A percentile compares a stretch with the other conserved stretches of the same genome.
Evolutionary conservation across 1,140 invertebrate species (phyloP).

Genomic region (Paramacrobiotus metropolitanus): DNA sequence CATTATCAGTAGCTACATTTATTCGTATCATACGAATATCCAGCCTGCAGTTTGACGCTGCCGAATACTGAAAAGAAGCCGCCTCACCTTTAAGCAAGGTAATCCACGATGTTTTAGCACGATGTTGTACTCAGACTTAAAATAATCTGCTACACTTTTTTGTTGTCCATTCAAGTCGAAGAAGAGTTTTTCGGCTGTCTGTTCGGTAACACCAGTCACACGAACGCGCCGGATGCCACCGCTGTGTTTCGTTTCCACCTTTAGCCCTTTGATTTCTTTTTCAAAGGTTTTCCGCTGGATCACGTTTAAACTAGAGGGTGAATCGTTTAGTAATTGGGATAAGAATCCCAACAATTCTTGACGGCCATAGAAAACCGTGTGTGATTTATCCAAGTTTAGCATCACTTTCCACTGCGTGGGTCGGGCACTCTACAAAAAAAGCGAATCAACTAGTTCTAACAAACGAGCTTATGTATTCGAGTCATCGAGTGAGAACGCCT

Average conservation of each 20-base stretch:
- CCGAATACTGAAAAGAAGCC: too few relatives aligned
- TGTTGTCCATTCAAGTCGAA: not conserved
- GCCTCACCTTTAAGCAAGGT: not conserved
- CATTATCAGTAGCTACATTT: too few relatives aligned
- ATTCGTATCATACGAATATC: too few relatives aligned
- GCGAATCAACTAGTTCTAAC: too few relatives aligned
- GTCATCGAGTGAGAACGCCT: too few relatives aligned
- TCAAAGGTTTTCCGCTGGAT: not conserved
- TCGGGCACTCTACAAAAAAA: conserved; percentile 1
- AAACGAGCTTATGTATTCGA: too few relatives aligned
- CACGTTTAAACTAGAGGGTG: not conserved
- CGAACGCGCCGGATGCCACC: not conserved
- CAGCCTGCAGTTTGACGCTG: too few relatives aligned
- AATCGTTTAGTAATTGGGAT: not conserved
- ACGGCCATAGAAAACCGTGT: not conserved
- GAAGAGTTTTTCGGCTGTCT: not conserved
- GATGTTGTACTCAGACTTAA: not conserved
- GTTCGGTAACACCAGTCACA: not conserved
- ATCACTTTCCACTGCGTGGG: conserved; percentile 1
- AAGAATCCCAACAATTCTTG: not conserved
- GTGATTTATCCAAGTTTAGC: conserved; percentile 1
- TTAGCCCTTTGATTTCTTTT: not conserved
- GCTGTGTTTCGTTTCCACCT: not conserved
- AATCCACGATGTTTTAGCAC: not conserved
- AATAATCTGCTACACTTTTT: not conserved